These are phyloP conservation scores for Eumacrocentrus americanus DNA, from an alignment of 2,888 invertebrate species.

Conservation along the genomic window DNA sequence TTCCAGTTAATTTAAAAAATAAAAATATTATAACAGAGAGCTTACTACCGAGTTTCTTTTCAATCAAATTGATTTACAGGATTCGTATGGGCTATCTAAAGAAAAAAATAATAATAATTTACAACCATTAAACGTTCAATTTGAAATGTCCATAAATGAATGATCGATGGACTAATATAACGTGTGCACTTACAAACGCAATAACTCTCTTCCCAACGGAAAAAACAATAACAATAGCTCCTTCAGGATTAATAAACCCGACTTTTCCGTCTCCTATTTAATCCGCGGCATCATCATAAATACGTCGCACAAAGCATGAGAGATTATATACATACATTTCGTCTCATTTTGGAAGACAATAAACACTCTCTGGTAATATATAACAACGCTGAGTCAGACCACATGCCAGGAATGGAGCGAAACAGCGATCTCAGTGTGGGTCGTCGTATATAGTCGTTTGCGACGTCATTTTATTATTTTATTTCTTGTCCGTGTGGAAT, in stretches of 20 bases:
- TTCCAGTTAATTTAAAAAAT: not conserved
- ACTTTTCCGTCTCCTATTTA: slow-evolving; percentile 17
- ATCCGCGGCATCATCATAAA: slow-evolving; percentile 5
- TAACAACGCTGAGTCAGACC: slow-evolving; percentile 31
- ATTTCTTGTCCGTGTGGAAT: not conserved
- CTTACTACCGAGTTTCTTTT: too few species aligned
- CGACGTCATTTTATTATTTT: not conserved
- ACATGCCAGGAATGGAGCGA: slow-evolving; percentile 17
- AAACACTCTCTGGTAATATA: slow-evolving; percentile 22
- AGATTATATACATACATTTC: slow-evolving; percentile 25
- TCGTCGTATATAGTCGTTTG: not conserved
- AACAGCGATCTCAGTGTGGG: slow-evolving; percentile 17
- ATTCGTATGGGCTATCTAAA: too few species aligned
- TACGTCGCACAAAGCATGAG: slow-evolving; percentile 6
- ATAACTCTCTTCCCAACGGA: not conserved
- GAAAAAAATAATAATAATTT: too few species aligned
- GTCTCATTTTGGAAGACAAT: slow-evolving; percentile 43
- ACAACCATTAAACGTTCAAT: not conserved
- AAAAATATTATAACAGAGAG: not conserved
- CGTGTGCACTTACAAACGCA: not conserved
- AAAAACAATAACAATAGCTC: not conserved
- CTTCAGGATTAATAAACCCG: slow-evolving; percentile 4
- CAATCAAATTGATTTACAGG: too few species aligned
- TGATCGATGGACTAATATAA: not conserved
- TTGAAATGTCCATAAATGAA: not conserved